Evolutionary conservation across 2,113 vertebrate genomes (phyloP).

Genomic region (Etheostoma cragini): DNA sequence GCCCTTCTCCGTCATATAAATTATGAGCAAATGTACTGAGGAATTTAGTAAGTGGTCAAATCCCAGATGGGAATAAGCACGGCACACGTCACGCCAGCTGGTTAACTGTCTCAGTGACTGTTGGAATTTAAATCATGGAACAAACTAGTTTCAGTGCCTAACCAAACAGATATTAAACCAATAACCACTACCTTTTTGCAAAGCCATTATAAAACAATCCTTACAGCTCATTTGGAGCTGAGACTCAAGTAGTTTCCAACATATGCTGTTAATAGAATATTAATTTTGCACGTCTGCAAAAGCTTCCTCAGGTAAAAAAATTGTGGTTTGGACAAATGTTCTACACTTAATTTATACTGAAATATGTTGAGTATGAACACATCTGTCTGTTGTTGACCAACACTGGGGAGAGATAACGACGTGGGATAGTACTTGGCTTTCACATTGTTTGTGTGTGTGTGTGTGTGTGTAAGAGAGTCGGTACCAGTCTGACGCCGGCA

Average conservation of each 20-base stretch:
- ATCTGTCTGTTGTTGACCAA: conserved; percentile 66
- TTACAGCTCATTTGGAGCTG: conserved; percentile 29
- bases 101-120: no score
- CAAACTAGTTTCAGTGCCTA: no score
- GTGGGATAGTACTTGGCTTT: conserved; percentile 19
- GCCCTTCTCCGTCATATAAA: no score
- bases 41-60: no score
- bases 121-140: no score
- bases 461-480: neutral
- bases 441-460: conserved; percentile 30
- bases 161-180: no score
- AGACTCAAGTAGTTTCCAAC: conserved; percentile 48
- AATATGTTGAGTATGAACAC: conserved; percentile 40
- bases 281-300: conserved; percentile 71
- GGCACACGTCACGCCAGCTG: no score
- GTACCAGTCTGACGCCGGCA: conserved; percentile 70
- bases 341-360: conserved; percentile 34
- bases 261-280: conserved; percentile 58
- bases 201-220: conserved; percentile 28
- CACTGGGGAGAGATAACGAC: conserved; percentile 40
- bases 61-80: no score
- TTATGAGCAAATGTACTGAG: no score
- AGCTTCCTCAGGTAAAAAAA: conserved; percentile 42
- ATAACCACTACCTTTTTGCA: no score
- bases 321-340: conserved; percentile 64